Conservation (phyloP, 2,888 invertebrate species). For the Rhagonycha fulva region DNA sequence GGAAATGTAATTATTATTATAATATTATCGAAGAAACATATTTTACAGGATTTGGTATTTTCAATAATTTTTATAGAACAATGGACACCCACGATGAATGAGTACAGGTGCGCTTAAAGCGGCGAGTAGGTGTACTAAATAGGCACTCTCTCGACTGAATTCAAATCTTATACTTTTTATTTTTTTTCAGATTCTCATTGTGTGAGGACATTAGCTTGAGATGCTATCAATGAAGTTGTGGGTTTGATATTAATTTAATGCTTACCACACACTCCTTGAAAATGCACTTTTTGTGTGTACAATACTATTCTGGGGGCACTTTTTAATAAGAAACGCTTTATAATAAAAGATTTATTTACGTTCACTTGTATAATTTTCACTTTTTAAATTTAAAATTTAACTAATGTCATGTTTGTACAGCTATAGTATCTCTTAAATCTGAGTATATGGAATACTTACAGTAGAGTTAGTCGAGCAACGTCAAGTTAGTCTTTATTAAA, state of each 20-base stretch:
- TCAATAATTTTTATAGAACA: conserved; percentile 44
- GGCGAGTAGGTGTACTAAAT: conserved; percentile 55
- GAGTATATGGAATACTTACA: no score
- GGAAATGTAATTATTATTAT: background rate
- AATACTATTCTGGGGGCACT: conserved; percentile 13
- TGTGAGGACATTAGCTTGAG: conserved; percentile 55
- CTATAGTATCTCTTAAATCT: background rate
- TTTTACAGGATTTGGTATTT: conserved; percentile 40
- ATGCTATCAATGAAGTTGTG: conserved; percentile 49
- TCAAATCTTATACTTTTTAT: conserved; percentile 53
- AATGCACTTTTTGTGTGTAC: conserved; percentile 8
- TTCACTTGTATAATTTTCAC: background rate
- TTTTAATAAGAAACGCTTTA: background rate
- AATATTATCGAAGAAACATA: background rate
- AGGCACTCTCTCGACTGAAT: conserved; percentile 51
- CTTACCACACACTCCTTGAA: conserved; percentile 47
- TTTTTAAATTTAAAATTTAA: background rate
- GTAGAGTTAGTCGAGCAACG: no score
- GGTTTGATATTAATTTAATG: conserved; percentile 54
- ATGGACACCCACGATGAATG: conserved; percentile 45
- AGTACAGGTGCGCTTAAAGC: conserved; percentile 49
- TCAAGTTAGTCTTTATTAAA: no score
- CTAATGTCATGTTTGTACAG: background rate
- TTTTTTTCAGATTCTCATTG: conserved; percentile 53
- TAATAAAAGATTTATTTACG: background rate